Evolutionary conservation across 2,797 vertebrate species (phyloP).

Genomic region (Serranus cabrilla): DNA sequence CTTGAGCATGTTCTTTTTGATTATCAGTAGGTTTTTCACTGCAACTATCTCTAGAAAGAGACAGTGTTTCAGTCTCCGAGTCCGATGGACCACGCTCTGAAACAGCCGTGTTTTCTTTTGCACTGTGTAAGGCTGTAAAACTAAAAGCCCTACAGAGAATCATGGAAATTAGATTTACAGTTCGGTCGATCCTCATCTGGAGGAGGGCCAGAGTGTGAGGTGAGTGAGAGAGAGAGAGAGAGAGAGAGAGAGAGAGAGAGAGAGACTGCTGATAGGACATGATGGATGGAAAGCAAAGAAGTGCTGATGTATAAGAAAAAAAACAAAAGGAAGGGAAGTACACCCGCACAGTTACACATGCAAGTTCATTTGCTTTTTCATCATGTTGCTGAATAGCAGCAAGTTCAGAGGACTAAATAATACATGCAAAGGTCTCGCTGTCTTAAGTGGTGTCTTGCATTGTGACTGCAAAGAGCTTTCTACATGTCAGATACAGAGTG

Average conservation of each 20-base stretch:
- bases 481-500: conserved; percentile 31
- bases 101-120: conserved; percentile 76
- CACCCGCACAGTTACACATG: conserved; percentile 30
- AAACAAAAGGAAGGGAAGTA: conserved; percentile 35
- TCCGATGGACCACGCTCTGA: conserved; percentile 28
- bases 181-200: conserved; percentile 79
- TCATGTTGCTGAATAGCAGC: conserved; percentile 46
- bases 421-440: conserved; percentile 44
- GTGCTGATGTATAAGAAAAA: conserved; percentile 71
- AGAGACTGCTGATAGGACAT: conserved; percentile 64
- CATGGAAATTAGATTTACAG: conserved; percentile 83
- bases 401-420: conserved; percentile 57
- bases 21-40: conserved; percentile 6
- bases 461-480: conserved; percentile 50
- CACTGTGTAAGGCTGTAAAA: conserved; percentile 74
- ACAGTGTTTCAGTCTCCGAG: conserved; percentile 26
- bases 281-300: conserved; percentile 74
- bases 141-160: conserved; percentile 84
- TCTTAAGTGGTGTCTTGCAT: conserved; percentile 41
- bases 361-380: conserved; percentile 59
- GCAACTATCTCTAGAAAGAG: conserved; percentile 20
- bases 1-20: conserved; percentile 1
- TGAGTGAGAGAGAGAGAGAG: conserved; percentile 60
- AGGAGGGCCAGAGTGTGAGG: conserved; percentile 74
- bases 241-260: no score